Conservation (phyloP, 2,888 invertebrate species). For the Tiphia femorata region DNA sequence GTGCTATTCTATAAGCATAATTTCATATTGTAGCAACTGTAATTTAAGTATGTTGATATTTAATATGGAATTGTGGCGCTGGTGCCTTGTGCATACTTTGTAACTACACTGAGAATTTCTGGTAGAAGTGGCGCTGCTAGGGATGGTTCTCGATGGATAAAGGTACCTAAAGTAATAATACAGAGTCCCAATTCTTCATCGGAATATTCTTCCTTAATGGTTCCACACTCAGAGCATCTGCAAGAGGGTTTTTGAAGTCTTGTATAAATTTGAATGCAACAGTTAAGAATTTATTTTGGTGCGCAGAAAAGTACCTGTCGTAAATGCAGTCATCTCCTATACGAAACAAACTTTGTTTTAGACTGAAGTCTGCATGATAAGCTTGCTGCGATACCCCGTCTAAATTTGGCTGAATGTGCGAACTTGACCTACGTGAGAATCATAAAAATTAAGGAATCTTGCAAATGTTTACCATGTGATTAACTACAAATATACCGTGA, state of each 20-base stretch:
- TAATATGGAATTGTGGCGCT: not conserved
- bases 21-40: not conserved
- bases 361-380: constrained; percentile 71
- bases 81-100: constrained; percentile 76
- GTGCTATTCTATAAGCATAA: constrained; percentile 75
- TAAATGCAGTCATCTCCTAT: constrained; percentile 81
- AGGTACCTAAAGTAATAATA: constrained; percentile 93
- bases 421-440: constrained; percentile 53
- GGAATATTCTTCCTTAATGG: constrained; percentile 90
- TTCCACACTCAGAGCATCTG: constrained; percentile 90
- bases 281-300: too few relatives aligned
- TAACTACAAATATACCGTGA: constrained; percentile 48
- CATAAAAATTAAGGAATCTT: constrained; percentile 5
- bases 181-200: constrained; percentile 97
- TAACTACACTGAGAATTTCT: constrained; percentile 88
- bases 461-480: not conserved
- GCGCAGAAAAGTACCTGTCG: constrained; percentile 72
- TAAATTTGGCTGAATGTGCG: constrained; percentile 59
- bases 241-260: too few relatives aligned
- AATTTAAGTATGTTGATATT: too few relatives aligned
- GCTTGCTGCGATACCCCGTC: constrained; percentile 68
- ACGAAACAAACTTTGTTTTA: constrained; percentile 75
- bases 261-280: too few relatives aligned
- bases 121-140: constrained; percentile 95
- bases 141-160: constrained; percentile 95